phyloP scores from a whole-genome alignment of 1,140 invertebrate genomes.

The Bombus affinis region DNA sequence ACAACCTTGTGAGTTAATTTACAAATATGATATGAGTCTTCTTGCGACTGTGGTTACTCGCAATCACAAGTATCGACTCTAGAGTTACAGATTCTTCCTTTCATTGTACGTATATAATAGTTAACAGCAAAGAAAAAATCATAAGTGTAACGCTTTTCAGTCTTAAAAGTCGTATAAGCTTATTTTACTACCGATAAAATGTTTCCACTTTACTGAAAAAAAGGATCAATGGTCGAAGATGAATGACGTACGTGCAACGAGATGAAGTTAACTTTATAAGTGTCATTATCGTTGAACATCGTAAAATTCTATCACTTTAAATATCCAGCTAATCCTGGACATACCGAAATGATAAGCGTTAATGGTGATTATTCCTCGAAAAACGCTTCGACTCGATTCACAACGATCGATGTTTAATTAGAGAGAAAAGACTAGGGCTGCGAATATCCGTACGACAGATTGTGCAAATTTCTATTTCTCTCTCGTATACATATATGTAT shows the following conservation, averaged over 20 bases:
- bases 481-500: neutral
- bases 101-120: neutral
- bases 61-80: neutral
- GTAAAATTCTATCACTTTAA: neutral
- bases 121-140: neutral
- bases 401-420: constrained; percentile 18
- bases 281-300: constrained; percentile 16
- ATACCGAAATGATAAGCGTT: constrained; percentile 1
- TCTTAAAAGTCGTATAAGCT: neutral
- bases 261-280: neutral
- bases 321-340: neutral
- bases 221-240: neutral
- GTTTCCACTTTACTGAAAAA: neutral
- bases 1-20: neutral
- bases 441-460: constrained; percentile 34
- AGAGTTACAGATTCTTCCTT: neutral
- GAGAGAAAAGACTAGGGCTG: constrained; percentile 37
- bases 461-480: constrained; percentile 7
- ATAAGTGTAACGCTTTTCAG: too few species aligned
- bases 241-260: neutral
- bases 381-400: constrained; percentile 12
- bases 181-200: neutral
- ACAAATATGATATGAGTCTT: neutral
- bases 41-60: neutral
- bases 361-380: neutral